Evolutionary conservation across 2,797 vertebrate genomes (phyloP), one percentile per base, ranked within the genome.

Genomic region (Orestias chungarensis): DNA sequence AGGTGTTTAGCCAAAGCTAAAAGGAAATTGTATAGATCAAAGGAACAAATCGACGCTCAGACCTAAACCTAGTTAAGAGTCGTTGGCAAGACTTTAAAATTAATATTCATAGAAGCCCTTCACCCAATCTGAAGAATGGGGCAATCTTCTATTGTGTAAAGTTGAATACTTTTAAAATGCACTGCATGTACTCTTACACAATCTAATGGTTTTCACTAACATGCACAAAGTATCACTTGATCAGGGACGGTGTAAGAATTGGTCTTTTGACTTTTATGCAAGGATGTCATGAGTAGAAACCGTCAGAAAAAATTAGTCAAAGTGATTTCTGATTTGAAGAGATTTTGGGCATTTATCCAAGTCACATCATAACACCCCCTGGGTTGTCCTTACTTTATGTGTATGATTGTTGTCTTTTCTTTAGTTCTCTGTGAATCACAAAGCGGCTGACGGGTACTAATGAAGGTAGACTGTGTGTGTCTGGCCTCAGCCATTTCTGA

Each of bases 361-460:
- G 81, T 52, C 46, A 6, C 54, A 33, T 75, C 59, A 31, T 76
- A 66, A 59, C 35, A 52, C n/a, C 66, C 65, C 73, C 35, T 67
- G 68, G 82, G 81, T 76, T 65, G 82, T 72, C 65, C 73, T 79
- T 52, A 75, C 77, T 79, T 75, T 81, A 66, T 82, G 20, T 23
- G 14, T 38, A 38, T 38, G 35, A 52, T 25, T 52, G n/a, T 52
- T 62, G 20, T 62, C 40, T 40, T 62, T 62, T n/a, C 25, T 15
- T 20, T 59, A 10, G 31, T 18, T 33, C 29, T 35, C 55, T 59
- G 29, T 57, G 55, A 33, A 59, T 59, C 18, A 57, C 29, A 7
- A 20, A 33, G 54, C 40, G 68, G 20, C 67, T 69, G 69, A 77
- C 66, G 66, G 66, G 15, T 72, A 66, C 55, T 70, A 57, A 71